Base-by-base conservation (phyloP, 2,888 invertebrate genomes). In the Pardosa pseudoannulata region DNA sequence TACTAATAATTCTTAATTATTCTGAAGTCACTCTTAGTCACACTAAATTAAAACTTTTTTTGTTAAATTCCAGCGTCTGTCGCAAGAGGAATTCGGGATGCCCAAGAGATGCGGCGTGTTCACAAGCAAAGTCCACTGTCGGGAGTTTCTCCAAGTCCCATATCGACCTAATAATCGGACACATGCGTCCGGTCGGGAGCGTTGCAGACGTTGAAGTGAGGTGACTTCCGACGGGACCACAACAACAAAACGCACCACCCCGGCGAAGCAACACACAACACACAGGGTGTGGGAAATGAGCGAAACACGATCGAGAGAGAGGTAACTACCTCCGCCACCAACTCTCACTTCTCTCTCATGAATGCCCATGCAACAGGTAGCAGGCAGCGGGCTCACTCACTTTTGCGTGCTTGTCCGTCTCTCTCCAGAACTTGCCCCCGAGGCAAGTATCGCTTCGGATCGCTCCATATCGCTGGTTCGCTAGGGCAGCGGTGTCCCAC, bases 381-480 rank as follows among this genome's bases (percentile, higher is more conserved):
- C 76, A 31, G 29, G 74, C 64, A 50, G 46, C 16, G 16, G 29
- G n/a, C n/a, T 36, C 72, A 70, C 71, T 70, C n/a, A n/a, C n/a
- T n/a, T n/a, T 76, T 64, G 68, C 36, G 67, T 65, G 76, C 65
- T 27, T 67, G 70, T 41, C 41, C 41, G 70, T 50, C 72, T 78
- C 32, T 29, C 73, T 31, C 64, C 76, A n/a, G n/a, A 31, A 74
- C 0, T 32, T 67, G n/a, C n/a, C 78, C 78, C 31, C 50, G 29
- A 50, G 78, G 71, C 76, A 64, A 32, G 1, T 19, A 67, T 67
- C 36, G 78, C 72, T 41, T 85, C 83, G 71, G 76, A 83, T 83
- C 82, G 82, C 82, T 83, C 82, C 76, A 83, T 83, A 83, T 83
- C 83, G 78, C 83, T 76, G 76, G 71, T 76, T 83, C 67, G 83